A percentile compares a stretch with the other conserved stretches of the same genome.
Evolutionary conservation across 2,888 invertebrate species (phyloP).

Genomic region (Rambutsinella grinnellia): DNA sequence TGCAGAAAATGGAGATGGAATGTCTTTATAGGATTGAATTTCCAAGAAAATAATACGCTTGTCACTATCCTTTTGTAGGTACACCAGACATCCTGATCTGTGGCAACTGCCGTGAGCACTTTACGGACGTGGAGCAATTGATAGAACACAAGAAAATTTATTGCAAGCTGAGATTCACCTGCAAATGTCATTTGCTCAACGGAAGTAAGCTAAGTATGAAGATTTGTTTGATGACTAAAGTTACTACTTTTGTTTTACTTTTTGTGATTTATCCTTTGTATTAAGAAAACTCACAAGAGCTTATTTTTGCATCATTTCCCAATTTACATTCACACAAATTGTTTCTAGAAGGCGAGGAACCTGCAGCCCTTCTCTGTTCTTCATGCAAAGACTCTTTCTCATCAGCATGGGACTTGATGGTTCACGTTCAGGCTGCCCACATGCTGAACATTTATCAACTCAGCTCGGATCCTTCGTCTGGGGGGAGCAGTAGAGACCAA

Average conservation of each 20-base stretch:
- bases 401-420: slow-evolving; percentile 79
- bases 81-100: slow-evolving; percentile 83
- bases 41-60: slow-evolving; percentile 15
- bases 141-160: slow-evolving; percentile 81
- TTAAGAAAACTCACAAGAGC: not conserved
- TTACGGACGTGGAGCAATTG: slow-evolving; percentile 78
- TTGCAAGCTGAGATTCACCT: slow-evolving; percentile 79
- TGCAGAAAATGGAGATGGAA: no score
- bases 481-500: slow-evolving; percentile 51
- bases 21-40: not conserved
- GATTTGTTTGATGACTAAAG: not conserved
- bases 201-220: slow-evolving; percentile 69
- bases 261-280: no score
- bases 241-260: no score
- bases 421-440: slow-evolving; percentile 78
- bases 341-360: slow-evolving; percentile 65
- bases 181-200: slow-evolving; percentile 77
- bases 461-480: slow-evolving; percentile 67
- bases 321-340: not conserved
- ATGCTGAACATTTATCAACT: slow-evolving; percentile 79
- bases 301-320: not conserved
- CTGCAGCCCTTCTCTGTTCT: slow-evolving; percentile 75
- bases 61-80: slow-evolving; percentile 71
- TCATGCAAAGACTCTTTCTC: slow-evolving; percentile 78
- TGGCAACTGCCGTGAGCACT: slow-evolving; percentile 82